phyloP scores from a whole-genome alignment of 2,888 invertebrate genomes.

The Pemphredon lugubris region DNA sequence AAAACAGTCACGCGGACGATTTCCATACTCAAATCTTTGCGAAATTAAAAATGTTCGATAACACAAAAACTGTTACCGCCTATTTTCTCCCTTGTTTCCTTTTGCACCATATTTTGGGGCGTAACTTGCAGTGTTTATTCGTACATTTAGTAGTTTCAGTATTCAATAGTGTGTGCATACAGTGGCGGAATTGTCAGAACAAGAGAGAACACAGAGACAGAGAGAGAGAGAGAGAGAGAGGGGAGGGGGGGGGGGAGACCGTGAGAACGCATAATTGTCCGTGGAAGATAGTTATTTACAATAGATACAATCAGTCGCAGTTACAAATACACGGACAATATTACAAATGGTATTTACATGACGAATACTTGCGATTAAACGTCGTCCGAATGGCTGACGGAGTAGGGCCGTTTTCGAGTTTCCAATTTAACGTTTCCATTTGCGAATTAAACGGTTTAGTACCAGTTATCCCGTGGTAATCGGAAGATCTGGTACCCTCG shows the following conservation, averaged over 20 bases:
- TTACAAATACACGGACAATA: constrained; percentile 27
- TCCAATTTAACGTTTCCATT: neutral
- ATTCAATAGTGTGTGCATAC: constrained; percentile 16
- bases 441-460: neutral
- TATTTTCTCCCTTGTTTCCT: neutral
- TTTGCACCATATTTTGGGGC: neutral
- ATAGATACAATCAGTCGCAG: constrained; percentile 27
- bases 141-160: neutral
- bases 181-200: constrained; percentile 31
- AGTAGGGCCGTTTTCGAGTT: neutral
- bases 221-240: too few species aligned
- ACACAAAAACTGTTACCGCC: neutral
- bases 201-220: neutral
- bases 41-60: neutral
- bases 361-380: neutral
- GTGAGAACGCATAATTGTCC: constrained; percentile 16
- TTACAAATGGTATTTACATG: constrained; percentile 40
- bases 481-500: too few species aligned
- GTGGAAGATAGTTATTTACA: constrained; percentile 37
- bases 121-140: neutral
- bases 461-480: too few species aligned
- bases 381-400: neutral
- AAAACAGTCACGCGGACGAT: neutral
- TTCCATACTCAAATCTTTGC: neutral
- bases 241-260: constrained; percentile 6